Evolutionary conservation across 35 echinoderm and acorn worm species (phyloP).

Genomic region (Lytechinus variegatus): DNA sequence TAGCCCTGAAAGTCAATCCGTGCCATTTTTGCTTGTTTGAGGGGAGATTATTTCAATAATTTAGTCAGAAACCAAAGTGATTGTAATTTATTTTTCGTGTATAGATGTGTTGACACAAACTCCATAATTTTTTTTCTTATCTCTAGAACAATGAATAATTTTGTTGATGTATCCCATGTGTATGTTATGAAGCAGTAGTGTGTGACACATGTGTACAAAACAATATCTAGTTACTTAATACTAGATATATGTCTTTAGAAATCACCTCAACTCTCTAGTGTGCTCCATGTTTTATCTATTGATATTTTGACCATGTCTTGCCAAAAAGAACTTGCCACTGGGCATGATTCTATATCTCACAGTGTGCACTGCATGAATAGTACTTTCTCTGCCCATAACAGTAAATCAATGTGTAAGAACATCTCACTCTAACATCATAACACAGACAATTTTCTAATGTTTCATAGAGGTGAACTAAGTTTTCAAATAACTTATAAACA

Average conservation of each 20-base stretch:
- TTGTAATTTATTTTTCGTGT: not conserved
- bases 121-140: not conserved
- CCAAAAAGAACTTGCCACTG: not conserved
- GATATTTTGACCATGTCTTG: not conserved
- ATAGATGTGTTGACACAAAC: not conserved
- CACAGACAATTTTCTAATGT: not conserved
- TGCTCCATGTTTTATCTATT: not conserved
- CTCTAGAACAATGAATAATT: not conserved
- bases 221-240: not conserved
- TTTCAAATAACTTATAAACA: not conserved
- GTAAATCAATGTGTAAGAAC: not conserved
- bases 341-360: not conserved
- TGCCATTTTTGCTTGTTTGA: slow-evolving; percentile 40
- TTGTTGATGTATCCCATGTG: not conserved
- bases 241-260: not conserved
- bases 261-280: not conserved
- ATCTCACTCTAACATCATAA: not conserved
- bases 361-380: not conserved
- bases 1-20: slow-evolving; percentile 37
- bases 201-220: not conserved
- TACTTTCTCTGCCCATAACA: not conserved
- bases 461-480: not conserved
- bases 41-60: slow-evolving; percentile 14
- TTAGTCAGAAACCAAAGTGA: not conserved
- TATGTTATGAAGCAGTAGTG: not conserved